Evolutionary conservation across 1,140 invertebrate species (phyloP), one percentile per base, ranked within the genome.

Genomic region (Oedothorax gibbosus): DNA sequence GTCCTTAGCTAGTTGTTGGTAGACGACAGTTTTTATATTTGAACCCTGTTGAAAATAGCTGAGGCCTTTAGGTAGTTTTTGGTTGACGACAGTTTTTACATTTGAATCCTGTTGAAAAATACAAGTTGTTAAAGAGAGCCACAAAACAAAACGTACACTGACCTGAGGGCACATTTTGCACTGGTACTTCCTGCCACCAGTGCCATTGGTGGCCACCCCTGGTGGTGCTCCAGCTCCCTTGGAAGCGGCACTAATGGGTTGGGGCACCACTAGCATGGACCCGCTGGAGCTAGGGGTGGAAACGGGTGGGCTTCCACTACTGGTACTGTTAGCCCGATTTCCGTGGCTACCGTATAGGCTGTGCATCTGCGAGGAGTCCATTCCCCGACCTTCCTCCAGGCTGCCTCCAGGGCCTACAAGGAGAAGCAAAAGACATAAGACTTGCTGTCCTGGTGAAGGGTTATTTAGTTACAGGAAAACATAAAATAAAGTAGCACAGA

Each of bases 141-240:
- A 53, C 11, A 53, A 68, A 53, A 71, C 14, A 53, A 7, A 5
- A 51, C 50, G 69, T 12, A 54, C 14, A 77, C 95, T 93, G 91
- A 99, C 97, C 96, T 98, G 96, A 87, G 97, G 97, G 91, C 97
- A 99, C 97, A 99, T 98, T 92, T 98, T 98, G 93, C 97, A 99
- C 90, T 97, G 96, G 92, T 98, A 98, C 90, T 97, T 97, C 69
- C 91, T 85, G 20, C 78, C 81, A 35, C 35, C 35, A 68, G 86
- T 88, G 86, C 82, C 83, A 82, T 87, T 88, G 72, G 81, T 82
- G 64, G 80, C 87, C 69, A 66, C 86, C 87, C 84, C 75, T 57
- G 77, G 75, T 72, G 78, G 69, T 50, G 60, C 78, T 80, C 68
- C 68, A 60, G 72, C 60, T 56, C 81, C 80, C 64, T 71, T 92